Percentiles rank a stretch among this genome's conserved stretches.
These are phyloP conservation scores for Amblyjoppa fuscipennis DNA, from an alignment of 2,888 invertebrate species.

Conservation along the genomic window DNA sequence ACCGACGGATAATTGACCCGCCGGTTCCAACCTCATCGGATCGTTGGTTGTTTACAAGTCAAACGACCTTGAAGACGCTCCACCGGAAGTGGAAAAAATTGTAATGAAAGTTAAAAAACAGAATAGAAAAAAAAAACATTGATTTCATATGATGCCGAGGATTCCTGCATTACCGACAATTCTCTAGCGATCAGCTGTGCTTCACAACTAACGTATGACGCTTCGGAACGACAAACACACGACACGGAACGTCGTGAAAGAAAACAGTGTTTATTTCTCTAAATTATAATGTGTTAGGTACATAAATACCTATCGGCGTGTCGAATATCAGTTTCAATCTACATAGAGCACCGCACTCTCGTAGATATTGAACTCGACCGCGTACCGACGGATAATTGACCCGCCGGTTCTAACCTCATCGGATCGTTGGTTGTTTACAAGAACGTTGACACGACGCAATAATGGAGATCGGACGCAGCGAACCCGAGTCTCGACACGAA, in stretches of 20 bases:
- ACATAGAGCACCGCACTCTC: neutral
- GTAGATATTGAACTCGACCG: neutral
- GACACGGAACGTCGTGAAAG: neutral
- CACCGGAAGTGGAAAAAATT: neutral
- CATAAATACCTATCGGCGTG: neutral
- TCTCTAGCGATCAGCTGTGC: slow-evolving; percentile 19
- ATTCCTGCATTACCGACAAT: slow-evolving; percentile 1
- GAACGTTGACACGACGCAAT: neutral
- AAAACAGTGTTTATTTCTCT: neutral
- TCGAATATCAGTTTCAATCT: neutral
- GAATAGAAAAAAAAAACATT: no score
- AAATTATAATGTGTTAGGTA: neutral
- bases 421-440: slow-evolving; percentile 6
- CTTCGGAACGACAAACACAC: neutral
- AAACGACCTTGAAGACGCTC: slow-evolving; percentile 4
- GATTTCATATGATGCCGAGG: no score
- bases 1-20: neutral
- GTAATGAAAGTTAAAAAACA: no score
- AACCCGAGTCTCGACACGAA: neutral
- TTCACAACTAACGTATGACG: neutral
- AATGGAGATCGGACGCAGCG: neutral
- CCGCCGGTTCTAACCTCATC: slow-evolving; percentile 4
- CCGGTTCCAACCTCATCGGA: neutral
- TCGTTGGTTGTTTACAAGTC: slow-evolving; percentile 7
- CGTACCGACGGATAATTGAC: neutral